Conservation (phyloP, 2,113 vertebrate species). For the cattle (Bos taurus) region ARS-UCD2.0 NC_037329.1:61097001-61097500, state of each 20-base stretch:
- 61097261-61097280: neutral
- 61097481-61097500: neutral
- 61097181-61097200: neutral
- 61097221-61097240: neutral
- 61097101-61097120: neutral
- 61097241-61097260: neutral
- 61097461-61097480: neutral
- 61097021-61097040: neutral
- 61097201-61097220: neutral
- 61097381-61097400: neutral
- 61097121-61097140: neutral
- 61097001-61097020: neutral
- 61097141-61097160: neutral
- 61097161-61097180: neutral
- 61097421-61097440: neutral
- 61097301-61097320: neutral
- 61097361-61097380: neutral
- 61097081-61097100: neutral
- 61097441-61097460: neutral
- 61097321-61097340: neutral
- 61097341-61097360: neutral
- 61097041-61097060: neutral
- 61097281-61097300: neutral
- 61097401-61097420: neutral
- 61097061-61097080: neutral